Evolutionary conservation across 2,888 invertebrate species (phyloP).

Genomic region (Clepsis dumicolana): DNA sequence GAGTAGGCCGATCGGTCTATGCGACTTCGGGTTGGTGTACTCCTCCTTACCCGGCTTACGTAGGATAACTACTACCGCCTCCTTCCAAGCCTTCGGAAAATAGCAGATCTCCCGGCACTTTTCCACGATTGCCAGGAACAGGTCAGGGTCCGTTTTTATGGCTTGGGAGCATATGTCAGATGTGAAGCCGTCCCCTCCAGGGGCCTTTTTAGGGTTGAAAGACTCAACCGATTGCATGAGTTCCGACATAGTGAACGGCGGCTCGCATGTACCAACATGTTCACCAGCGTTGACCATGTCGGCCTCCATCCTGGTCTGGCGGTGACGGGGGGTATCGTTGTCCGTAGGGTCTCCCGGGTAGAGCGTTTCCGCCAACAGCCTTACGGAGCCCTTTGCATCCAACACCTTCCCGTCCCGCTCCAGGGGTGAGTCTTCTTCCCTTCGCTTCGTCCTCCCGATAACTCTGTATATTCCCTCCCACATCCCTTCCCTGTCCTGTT

Average conservation of each 20-base stretch:
- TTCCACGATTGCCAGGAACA: too few species aligned
- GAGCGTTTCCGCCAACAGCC: slow-evolving; percentile 32
- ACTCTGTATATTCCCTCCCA: slow-evolving; percentile 42
- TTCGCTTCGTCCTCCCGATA: slow-evolving; percentile 10
- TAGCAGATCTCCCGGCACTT: background rate
- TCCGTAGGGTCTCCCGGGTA: slow-evolving; percentile 30
- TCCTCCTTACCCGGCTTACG: slow-evolving; percentile 36
- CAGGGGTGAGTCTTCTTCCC: slow-evolving; percentile 26
- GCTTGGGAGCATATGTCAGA: slow-evolving; percentile 39
- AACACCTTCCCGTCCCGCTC: slow-evolving; percentile 17
- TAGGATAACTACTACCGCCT: slow-evolving; percentile 28
- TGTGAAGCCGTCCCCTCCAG: slow-evolving; percentile 43
- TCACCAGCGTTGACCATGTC: slow-evolving; percentile 1
- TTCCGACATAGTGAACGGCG: slow-evolving; percentile 32
- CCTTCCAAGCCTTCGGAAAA: slow-evolving; percentile 44
- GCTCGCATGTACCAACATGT: slow-evolving; percentile 16
- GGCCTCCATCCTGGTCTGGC: background rate
- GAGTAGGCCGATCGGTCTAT: slow-evolving; percentile 4
- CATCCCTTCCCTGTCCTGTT: slow-evolving; percentile 16
- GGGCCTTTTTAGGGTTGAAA: slow-evolving; percentile 44
- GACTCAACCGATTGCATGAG: background rate
- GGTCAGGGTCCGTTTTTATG: background rate
- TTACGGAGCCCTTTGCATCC: slow-evolving; percentile 23
- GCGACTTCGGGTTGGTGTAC: background rate
- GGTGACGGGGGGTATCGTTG: slow-evolving; percentile 26